These are phyloP conservation scores for Bagarius yarrelli DNA, from an alignment of 2,113 vertebrate genomes.

Conservation along the genomic window DNA sequence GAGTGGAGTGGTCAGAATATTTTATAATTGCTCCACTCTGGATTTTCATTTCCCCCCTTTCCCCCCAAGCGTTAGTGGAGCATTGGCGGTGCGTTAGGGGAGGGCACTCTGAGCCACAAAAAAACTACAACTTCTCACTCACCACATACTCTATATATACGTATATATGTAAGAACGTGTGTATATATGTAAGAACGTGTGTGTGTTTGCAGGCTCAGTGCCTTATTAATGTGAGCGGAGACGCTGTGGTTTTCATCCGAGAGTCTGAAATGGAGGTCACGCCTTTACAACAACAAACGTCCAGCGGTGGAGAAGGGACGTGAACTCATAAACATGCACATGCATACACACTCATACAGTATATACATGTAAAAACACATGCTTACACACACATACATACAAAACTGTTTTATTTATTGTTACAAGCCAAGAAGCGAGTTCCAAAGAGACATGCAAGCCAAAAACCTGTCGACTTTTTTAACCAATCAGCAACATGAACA, in stretches of 20 bases:
- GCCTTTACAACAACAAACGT: conserved; percentile 66
- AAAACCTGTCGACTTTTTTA: background rate
- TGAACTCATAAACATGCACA: conserved; percentile 66
- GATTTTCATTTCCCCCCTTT: too few relatives aligned
- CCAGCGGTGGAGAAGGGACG: conserved; percentile 72
- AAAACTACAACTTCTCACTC: too few relatives aligned
- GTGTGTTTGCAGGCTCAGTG: conserved; percentile 83
- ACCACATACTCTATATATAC: too few relatives aligned
- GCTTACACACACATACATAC: background rate
- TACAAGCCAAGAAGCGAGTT: conserved; percentile 9
- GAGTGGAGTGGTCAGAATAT: too few relatives aligned
- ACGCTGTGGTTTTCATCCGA: conserved; percentile 87
- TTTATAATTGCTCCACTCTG: too few relatives aligned
- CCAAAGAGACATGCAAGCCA: conserved; percentile 22
- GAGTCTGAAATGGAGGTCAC: conserved; percentile 84
- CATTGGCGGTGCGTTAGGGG: too few relatives aligned
- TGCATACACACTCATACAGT: background rate
- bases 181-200: too few relatives aligned
- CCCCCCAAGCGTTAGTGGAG: too few relatives aligned
- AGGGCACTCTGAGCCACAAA: too few relatives aligned
- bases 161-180: background rate
- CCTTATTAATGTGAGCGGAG: conserved; percentile 96
- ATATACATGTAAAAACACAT: background rate
- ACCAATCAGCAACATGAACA: background rate
- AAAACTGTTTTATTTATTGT: conserved; percentile 1